Evolutionary conservation across 2,797 vertebrate genomes (phyloP).

Genomic region (Phrynocephalus guinanensis): DNA sequence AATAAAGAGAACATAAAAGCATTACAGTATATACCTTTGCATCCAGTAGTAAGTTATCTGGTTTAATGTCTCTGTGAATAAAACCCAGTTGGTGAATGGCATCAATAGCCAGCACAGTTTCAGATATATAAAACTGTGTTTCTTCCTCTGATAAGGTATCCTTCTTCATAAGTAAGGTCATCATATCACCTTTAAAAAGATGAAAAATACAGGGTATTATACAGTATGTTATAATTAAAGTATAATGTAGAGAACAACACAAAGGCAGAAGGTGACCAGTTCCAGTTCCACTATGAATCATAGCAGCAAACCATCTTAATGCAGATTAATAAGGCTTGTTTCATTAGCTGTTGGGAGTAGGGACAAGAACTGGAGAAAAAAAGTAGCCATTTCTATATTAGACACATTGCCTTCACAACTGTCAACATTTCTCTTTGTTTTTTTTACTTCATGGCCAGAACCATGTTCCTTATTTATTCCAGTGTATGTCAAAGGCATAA

Average conservation of each 20-base stretch:
- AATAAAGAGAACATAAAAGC: background rate
- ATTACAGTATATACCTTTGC: constrained; percentile 83
- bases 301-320: background rate
- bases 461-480: no score
- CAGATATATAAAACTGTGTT: constrained; percentile 97
- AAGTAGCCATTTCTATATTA: background rate
- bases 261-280: background rate
- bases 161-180: constrained; percentile 90
- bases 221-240: background rate
- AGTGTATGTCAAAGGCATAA: no score
- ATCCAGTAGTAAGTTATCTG: constrained; percentile 95
- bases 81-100: constrained; percentile 98
- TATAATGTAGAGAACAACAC: background rate
- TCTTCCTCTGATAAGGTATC: constrained; percentile 96
- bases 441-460: no score
- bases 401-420: background rate
- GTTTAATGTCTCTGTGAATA: constrained; percentile 98
- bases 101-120: constrained; percentile 96
- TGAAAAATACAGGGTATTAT: constrained; percentile 5
- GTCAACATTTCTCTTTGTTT: background rate
- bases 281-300: background rate
- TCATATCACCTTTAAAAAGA: constrained; percentile 91
- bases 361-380: background rate
- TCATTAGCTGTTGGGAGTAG: no score
- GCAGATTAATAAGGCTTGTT: background rate